A percentile compares a stretch with the other conserved stretches of the same genome.
Conservation (phyloP, 2,113 vertebrate species). For the Circaetus cinerascens region DNA sequence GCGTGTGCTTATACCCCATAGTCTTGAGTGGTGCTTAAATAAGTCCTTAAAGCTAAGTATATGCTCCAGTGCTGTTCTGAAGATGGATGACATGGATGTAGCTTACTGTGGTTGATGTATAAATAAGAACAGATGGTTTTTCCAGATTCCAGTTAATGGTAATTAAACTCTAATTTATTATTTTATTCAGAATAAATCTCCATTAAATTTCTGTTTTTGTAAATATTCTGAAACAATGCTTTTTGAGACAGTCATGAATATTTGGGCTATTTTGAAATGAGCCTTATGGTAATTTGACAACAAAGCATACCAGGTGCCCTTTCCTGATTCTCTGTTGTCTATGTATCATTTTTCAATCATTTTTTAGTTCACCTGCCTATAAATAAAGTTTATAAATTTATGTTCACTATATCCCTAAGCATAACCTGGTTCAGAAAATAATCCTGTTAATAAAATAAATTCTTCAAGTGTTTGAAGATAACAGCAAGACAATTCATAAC, state of each 20-base stretch:
- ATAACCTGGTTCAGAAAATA: not conserved
- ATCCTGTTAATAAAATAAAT: not conserved
- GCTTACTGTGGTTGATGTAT: not conserved
- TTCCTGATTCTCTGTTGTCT: not conserved
- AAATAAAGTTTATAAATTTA: not conserved
- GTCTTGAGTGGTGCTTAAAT: not conserved
- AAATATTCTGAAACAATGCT: not conserved
- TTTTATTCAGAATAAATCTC: slow-evolving; percentile 15
- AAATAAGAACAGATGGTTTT: slow-evolving; percentile 35
- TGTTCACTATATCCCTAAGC: not conserved
- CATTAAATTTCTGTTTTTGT: not conserved
- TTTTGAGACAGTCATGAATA: not conserved
- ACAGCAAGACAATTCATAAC: not conserved
- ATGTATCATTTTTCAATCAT: not conserved
- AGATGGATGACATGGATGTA: not conserved
- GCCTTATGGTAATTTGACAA: not conserved
- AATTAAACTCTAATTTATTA: slow-evolving; percentile 44
- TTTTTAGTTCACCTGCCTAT: not conserved
- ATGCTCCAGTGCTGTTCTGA: not conserved
- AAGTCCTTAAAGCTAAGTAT: not conserved
- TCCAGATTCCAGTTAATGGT: not conserved
- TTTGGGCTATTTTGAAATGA: not conserved
- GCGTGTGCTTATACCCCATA: not conserved
- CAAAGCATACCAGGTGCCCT: not conserved
- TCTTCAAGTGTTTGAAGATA: not conserved